A percentile compares a stretch with the other conserved stretches of the same genome.
phyloP scores from a whole-genome alignment of 2,797 vertebrate species.

The Paedocypris micromegethes region DNA sequence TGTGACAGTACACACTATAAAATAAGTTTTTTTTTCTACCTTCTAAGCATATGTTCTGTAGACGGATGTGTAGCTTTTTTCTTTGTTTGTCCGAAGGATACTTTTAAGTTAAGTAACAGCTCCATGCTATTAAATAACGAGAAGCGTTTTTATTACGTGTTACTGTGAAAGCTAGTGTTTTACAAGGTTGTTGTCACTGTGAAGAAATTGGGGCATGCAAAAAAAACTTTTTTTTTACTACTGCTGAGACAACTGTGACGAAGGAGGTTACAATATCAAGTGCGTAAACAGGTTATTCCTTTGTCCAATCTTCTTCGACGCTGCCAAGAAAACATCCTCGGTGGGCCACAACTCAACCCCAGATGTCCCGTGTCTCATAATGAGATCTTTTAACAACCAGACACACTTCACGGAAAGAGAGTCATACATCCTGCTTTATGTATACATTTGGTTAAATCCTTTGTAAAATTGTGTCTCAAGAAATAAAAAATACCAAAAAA shows the following conservation, averaged over 20 bases:
- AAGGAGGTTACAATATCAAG: conserved; percentile 40
- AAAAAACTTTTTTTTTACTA: conserved; percentile 28
- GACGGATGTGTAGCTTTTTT: too few relatives aligned
- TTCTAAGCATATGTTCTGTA: conserved; percentile 41
- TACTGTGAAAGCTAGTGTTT: conserved; percentile 16
- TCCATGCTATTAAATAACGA: neutral
- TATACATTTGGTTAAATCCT: conserved; percentile 26
- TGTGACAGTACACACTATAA: conserved; percentile 29
- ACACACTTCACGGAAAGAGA: conserved; percentile 26
- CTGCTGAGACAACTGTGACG: conserved; percentile 56
- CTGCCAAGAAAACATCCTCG: conserved; percentile 55
- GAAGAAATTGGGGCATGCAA: conserved; percentile 6
- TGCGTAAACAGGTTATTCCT: conserved; percentile 40
- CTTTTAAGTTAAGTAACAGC: neutral
- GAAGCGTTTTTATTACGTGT: conserved; percentile 17
- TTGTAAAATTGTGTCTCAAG: too few relatives aligned
- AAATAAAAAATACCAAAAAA: too few relatives aligned
- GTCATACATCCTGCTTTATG: conserved; percentile 29
- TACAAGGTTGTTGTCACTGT: conserved; percentile 26
- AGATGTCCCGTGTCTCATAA: conserved; percentile 32
- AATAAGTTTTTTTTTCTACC: too few relatives aligned
- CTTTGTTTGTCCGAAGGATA: neutral
- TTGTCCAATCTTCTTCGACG: conserved; percentile 36
- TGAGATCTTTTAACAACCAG: conserved; percentile 35
- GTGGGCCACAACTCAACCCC: conserved; percentile 53